A percentile compares a stretch with the other conserved stretches of the same genome.
Conservation (phyloP, 2,797 vertebrate genomes). For the Falco naumanni region DNA sequence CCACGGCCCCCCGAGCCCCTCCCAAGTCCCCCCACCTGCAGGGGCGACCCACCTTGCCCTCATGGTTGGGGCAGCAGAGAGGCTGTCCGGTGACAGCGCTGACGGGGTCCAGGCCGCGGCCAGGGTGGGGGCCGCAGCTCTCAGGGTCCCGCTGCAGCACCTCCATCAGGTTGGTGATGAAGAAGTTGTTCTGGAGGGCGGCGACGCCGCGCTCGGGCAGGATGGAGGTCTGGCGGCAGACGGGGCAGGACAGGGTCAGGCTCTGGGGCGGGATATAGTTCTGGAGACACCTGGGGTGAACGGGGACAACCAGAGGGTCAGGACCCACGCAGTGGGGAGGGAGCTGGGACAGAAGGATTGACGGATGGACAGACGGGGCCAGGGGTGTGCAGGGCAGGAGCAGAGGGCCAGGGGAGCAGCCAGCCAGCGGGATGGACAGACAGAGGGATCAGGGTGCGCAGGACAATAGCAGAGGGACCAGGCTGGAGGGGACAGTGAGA, state of each 20-base stretch:
- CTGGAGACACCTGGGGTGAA: slow-evolving; percentile 88
- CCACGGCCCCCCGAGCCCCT: not conserved
- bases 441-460: fast-evolving
- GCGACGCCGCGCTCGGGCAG: slow-evolving; percentile 93
- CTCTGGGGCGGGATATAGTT: slow-evolving; percentile 97
- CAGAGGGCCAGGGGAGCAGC: not conserved
- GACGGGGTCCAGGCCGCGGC: slow-evolving; percentile 81
- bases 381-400: not conserved
- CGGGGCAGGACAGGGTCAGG: slow-evolving; percentile 93
- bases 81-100: slow-evolving; percentile 86
- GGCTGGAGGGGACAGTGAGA: fast-evolving
- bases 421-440: not conserved
- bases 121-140: slow-evolving; percentile 63
- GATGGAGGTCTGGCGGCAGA: slow-evolving; percentile 96
- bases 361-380: not conserved
- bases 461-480: too few species aligned
- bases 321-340: not conserved
- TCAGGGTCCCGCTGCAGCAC: slow-evolving; percentile 90
- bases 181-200: slow-evolving; percentile 95
- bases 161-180: slow-evolving; percentile 97
- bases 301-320: not conserved
- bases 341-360: not conserved
- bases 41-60: slow-evolving; percentile 87
- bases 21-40: not conserved
- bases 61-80: slow-evolving; percentile 94